These are phyloP conservation scores for Zalophus californianus DNA, from an alignment of 2,797 vertebrate species.

Conservation along the genomic window DNA sequence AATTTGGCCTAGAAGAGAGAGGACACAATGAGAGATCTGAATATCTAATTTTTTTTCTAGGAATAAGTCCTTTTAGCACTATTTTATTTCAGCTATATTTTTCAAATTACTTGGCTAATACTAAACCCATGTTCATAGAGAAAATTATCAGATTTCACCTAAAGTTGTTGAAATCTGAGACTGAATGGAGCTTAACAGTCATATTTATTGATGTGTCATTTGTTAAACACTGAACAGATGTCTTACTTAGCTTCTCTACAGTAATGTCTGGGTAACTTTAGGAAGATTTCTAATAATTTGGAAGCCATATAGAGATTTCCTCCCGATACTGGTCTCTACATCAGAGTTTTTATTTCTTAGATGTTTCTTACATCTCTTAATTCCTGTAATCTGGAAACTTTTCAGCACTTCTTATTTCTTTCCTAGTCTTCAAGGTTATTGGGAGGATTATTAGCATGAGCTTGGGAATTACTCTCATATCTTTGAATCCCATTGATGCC, in stretches of 20 bases:
- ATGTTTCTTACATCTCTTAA: neutral
- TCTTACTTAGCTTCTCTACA: neutral
- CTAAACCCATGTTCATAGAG: neutral
- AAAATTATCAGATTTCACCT: conserved; percentile 37
- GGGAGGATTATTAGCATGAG: neutral
- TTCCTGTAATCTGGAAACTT: neutral
- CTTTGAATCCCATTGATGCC: neutral
- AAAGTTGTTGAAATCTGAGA: neutral
- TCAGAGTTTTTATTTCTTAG: neutral
- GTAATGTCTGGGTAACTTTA: neutral
- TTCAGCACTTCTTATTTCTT: neutral
- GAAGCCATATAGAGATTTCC: neutral
- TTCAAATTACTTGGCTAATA: conserved; percentile 5
- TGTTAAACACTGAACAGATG: neutral
- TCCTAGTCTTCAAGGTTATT: neutral
- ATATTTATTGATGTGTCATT: neutral
- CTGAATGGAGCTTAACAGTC: neutral
- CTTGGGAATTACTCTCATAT: neutral
- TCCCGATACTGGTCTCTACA: neutral
- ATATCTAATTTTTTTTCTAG: neutral
- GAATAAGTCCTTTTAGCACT: neutral
- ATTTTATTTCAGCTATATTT: neutral
- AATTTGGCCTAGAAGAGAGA: neutral
- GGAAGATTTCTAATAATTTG: neutral
- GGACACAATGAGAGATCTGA: neutral